Base-by-base conservation (phyloP, 2,888 invertebrate genomes). In the Agonopterix alstromeriana region DNA sequence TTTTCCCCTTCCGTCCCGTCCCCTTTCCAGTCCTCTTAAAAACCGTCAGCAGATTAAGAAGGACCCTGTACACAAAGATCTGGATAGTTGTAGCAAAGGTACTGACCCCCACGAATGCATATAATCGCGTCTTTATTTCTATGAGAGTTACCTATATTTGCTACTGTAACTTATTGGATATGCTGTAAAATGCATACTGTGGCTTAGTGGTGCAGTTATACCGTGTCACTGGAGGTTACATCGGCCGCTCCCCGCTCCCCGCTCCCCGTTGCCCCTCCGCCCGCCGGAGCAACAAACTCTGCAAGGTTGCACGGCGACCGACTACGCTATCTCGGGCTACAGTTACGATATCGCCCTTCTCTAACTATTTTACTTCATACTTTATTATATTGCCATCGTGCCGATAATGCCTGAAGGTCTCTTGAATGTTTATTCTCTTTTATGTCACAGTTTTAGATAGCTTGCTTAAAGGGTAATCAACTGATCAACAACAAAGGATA, bases 341-440 rank as follows among this genome's bases (percentile, higher is more conserved):
- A 77, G 79, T 80, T 82, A 81, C 82, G 77, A 84, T 85, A 83
- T 82, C 80, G 71, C 86, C 86, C 86, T 86, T 86, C 85, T 85
- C 82, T 73, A 57, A 80, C 76, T 77, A 73, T 76, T 79, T 78
- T 72, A 77, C 77, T 85, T 49, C 47, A 52, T 47, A 49, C 47
- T 52, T 82, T 80, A 82, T 79, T 80, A 78, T 73, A 70, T 65
- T 75, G 64, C 73, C 81, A 77, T 78, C 78, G 76, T 77, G 77
- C 77, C 67, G 76, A 77, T 76, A 27, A 73, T 62, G 61, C 61
- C 60, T 63, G 82, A 82, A 85, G 84, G 84, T 82, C 80, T 74
- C 57, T 50, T 52, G 54, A 53, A 59, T 60, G 60, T 57, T 49
- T 59, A 51, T 47, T 50, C 51, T 51, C 48, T 50, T 47, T 38